Base-by-base conservation (phyloP, 2,888 invertebrate genomes). In the Zaprionus bogoriensis region DNA sequence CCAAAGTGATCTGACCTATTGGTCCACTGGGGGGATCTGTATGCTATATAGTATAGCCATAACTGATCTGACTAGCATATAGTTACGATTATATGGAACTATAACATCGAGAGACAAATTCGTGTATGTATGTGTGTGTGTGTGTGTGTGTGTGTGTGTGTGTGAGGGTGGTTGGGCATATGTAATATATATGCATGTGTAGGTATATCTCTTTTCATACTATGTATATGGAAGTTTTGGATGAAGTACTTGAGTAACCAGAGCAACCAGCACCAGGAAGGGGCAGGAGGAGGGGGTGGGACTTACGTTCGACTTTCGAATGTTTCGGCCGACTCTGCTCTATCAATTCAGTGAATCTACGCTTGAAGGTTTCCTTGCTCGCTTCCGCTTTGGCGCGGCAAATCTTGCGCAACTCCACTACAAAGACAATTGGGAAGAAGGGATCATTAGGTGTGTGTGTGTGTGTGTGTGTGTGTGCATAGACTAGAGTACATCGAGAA, bases 281-380 rank as follows among this genome's bases (percentile, higher is more conserved):
- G 20, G 4, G 51, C 46, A 22, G 14, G 12, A 41, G 42, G 55
- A n/a, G 4, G 17, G 42, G 32, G 32, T n/a, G n/a, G 25, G 3
- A 87, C 80, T 81, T 81, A 81, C 80, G 22, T 68, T 65, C 50
- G 28, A 59, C 48, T 63, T 71, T 81, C 22, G 38, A 59, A 52
- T 81, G 85, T 52, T 87, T 87, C 60, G 78, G 17, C 54, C 51
- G 45, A 60, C 38, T 19, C 58, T 47, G 23, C 52, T 17, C 7
- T 17, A 36, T 17, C 7, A 14, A 5, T n/a, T 36, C 64, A 23
- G 66, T 50, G 3, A 68, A 52, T 50, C 68, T 67, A 30, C 86
- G 86, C 55, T 85, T 87, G 4, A 67, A 46, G 36, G 51, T 69
- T 59, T 83, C 84, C 9, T 74, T 67, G 50, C 60, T 55, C 23